Evolutionary conservation across 2,888 invertebrate species (phyloP).

Genomic region (Lydus trimaculatus): DNA sequence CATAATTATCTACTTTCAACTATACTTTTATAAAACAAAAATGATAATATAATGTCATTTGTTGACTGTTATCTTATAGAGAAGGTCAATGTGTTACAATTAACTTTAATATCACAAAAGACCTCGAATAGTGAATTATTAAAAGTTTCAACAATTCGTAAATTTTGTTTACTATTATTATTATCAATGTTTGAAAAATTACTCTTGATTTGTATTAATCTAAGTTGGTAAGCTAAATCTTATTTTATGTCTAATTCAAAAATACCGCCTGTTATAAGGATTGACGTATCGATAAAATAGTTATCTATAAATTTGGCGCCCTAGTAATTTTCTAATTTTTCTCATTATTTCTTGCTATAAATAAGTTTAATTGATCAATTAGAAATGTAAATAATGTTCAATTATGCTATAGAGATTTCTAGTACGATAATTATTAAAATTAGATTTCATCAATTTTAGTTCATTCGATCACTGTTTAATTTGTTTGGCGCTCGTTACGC

Average conservation of each 20-base stretch:
- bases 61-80: too few species aligned
- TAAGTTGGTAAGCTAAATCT: not conserved
- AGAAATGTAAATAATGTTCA: not conserved
- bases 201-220: too few species aligned
- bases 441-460: not conserved
- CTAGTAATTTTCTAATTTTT: too few species aligned
- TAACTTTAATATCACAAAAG: too few species aligned
- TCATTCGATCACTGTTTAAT: not conserved
- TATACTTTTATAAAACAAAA: too few species aligned
- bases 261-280: not conserved
- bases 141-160: too few species aligned
- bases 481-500: not conserved
- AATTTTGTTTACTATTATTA: too few species aligned
- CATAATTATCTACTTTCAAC: too few species aligned
- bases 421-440: not conserved
- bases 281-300: not conserved
- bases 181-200: too few species aligned
- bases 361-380: not conserved
- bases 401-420: not conserved
- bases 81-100: too few species aligned
- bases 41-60: too few species aligned
- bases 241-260: not conserved
- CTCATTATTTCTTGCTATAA: not conserved
- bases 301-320: not conserved
- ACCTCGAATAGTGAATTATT: too few species aligned